Evolutionary conservation across 2,113 vertebrate species (phyloP), one percentile per base, ranked within the genome.

Genomic region (Indicator maculatus): DNA sequence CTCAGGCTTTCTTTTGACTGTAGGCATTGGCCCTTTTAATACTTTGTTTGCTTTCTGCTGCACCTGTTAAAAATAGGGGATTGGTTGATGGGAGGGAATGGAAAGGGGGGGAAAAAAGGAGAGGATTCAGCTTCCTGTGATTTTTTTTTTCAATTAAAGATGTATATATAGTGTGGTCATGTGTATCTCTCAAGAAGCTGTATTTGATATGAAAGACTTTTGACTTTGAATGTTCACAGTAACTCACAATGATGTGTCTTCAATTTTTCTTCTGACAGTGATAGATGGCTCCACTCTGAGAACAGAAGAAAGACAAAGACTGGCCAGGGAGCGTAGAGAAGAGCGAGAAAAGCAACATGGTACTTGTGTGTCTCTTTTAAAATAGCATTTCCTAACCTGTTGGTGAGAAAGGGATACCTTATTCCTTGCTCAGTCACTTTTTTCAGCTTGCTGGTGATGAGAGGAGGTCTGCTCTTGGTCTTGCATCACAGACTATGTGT

Each of bases 261-360:
- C 30, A 9, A 30, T 90, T 93, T 96, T 63, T 72, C 84, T 83
- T 96, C 95, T 96, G 95, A 72, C 93, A 99, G 98, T 99, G 70
- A 97, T 99, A 82, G 98, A 99, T 92, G 98, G 98, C 33, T 98
- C 98, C 33, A 83, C 98, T 28, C 97, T 99, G 84, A 98, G 97
- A 98, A 98, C 98, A 95, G 99, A 99, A 95, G 97, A 99, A 91
- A 98, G 98, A 83, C 98, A 99, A 92, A 97, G 98, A 91, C 98
- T 99, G 90, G 99, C 98, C 50, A 99, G 98, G 88, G 98, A 99
- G 30, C 98, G 99, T 18, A 97, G 99, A 93, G 99, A 99, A 94
- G 98, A 99, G 76, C 98, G 96, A 64, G 98, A 98, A 11, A 98
- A 97, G 94, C 98, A 99, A 72, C 98, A 99, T 63, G 99, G 99